Percentiles rank a stretch among this genome's conserved stretches.
These are phyloP conservation scores for Scolopax mira DNA, from an alignment of 2,113 vertebrate genomes.

Conservation along the genomic window DNA sequence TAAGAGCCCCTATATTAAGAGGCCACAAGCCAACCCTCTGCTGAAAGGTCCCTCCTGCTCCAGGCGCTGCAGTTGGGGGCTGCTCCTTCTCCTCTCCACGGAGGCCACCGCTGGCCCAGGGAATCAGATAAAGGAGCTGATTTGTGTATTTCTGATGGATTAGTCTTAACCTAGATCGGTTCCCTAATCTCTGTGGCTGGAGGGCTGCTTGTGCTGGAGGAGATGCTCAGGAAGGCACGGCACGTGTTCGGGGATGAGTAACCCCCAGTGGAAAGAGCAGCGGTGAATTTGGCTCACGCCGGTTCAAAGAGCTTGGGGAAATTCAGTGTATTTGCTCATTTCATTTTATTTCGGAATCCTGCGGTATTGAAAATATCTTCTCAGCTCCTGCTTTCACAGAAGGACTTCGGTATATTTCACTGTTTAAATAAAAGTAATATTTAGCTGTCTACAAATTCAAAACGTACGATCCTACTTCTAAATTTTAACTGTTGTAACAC, in stretches of 20 bases:
- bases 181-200: neutral
- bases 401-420: fast-evolving
- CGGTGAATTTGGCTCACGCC: neutral
- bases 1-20: neutral
- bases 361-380: neutral
- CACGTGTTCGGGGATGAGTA: neutral
- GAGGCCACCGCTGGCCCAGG: neutral
- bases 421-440: neutral
- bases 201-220: neutral
- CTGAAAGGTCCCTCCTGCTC: neutral
- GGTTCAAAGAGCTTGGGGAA: neutral
- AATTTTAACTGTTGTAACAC: fast-evolving
- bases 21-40: neutral
- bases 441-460: neutral
- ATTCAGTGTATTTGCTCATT: neutral
- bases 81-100: neutral
- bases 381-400: no score
- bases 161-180: conserved; percentile 48
- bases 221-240: neutral
- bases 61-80: fast-evolving
- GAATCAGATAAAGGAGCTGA: neutral
- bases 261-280: neutral
- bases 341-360: neutral
- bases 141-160: conserved; percentile 42
- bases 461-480: neutral